Percentiles rank a stretch among this genome's conserved stretches.
Conservation (phyloP, 2,797 vertebrate species). For the Orestias chungarensis region DNA sequence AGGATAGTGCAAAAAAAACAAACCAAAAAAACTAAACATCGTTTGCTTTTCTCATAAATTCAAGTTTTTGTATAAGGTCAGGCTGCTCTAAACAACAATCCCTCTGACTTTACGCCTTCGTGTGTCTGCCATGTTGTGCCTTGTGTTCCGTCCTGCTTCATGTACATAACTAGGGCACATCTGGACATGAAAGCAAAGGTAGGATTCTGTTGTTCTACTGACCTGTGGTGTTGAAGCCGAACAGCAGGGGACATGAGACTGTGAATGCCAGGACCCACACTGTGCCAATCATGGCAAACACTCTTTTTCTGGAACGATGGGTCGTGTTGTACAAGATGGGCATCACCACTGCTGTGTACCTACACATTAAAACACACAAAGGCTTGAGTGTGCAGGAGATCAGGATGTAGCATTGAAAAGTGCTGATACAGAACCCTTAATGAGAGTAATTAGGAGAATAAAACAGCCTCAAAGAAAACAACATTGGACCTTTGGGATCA, state of each 20-base stretch:
- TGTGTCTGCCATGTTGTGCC: background rate
- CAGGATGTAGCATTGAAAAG: conserved; percentile 34
- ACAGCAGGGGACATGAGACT: conserved; percentile 92
- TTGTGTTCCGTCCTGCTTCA: background rate
- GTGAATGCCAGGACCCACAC: conserved; percentile 93
- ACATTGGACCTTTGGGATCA: conserved; percentile 2
- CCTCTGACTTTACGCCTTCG: conserved; percentile 10
- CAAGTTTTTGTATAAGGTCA: conserved; percentile 2
- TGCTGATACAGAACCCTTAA: conserved; percentile 30
- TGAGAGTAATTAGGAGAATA: conserved; percentile 26
- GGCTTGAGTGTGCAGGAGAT: background rate
- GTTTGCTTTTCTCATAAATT: background rate
- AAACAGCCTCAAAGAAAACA: conserved; percentile 6
- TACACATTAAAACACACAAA: conserved; percentile 58
- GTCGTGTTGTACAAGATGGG: conserved; percentile 91
- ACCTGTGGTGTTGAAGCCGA: conserved; percentile 98
- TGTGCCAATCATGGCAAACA: conserved; percentile 87
- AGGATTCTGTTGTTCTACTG: conserved; percentile 41
- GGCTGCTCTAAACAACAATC: conserved; percentile 3
- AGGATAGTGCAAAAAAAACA: background rate
- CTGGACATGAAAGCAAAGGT: background rate
- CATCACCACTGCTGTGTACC: conserved; percentile 95
- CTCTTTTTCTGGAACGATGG: conserved; percentile 89
- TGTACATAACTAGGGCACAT: background rate
- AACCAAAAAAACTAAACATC: background rate